Evolutionary conservation across 2,113 vertebrate species (phyloP).

Genomic region (Carlito syrichta): DNA sequence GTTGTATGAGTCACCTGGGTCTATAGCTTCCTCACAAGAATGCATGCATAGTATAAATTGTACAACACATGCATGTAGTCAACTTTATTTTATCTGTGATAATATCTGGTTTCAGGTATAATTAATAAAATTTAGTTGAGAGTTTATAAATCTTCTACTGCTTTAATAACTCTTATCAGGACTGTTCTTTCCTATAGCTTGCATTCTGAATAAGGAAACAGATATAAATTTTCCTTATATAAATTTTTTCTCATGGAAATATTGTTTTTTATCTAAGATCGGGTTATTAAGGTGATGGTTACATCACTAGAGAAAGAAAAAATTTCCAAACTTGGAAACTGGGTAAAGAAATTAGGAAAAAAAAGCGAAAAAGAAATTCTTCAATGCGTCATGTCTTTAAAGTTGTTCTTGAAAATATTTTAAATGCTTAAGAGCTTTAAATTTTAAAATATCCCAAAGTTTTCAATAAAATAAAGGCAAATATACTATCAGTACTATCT

Average conservation of each 20-base stretch:
- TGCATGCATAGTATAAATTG: rapidly evolving
- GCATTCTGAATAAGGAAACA: not conserved
- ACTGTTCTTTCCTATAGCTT: not conserved
- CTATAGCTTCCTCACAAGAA: not conserved
- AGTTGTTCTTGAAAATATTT: not conserved
- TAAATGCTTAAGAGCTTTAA: not conserved
- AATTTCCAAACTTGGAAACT: not conserved
- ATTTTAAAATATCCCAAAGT: not conserved
- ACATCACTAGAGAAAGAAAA: not conserved
- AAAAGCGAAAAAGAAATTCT: too few relatives aligned
- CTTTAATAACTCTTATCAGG: not conserved
- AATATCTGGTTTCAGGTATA: not conserved
- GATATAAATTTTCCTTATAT: not conserved
- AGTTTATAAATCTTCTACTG: not conserved
- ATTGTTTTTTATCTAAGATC: not conserved
- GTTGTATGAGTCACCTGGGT: rapidly evolving
- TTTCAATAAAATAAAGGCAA: not conserved
- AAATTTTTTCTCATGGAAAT: not conserved
- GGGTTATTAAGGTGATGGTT: not conserved
- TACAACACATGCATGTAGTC: not conserved
- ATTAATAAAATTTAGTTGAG: not conserved
- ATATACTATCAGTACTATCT: not conserved
- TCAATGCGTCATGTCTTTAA: not conserved
- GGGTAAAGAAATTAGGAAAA: not conserved
- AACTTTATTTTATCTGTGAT: not conserved